Evolutionary conservation across 2,113 vertebrate genomes (phyloP), one percentile per base, ranked within the genome.

Genomic region (Psilopogon haemacephalus): DNA sequence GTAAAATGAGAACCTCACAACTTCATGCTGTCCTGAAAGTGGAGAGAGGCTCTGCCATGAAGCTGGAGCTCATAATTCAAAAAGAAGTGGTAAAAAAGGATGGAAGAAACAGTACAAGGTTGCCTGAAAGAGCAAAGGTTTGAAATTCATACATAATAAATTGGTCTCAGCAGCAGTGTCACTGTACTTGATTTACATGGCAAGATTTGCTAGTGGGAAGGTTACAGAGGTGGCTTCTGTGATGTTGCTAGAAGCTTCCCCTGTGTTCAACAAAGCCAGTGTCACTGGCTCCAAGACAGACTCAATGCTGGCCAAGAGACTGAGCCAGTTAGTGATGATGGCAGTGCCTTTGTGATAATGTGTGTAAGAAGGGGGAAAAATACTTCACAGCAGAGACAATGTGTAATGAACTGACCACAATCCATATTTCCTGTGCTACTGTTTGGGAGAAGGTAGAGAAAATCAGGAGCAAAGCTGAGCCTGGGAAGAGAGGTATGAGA

Each of bases 391-490:
- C 23, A 50, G 18, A 48, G 21, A 48, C 48, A 59, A 21, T 5
- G 3, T n/a, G 8, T n/a, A 28, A 14, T 27, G 27, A 21, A 37
- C n/a, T 21, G 16, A 48, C 28, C 7, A 2, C 3, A 6, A 20
- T 3, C 8, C 21, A 2, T 5, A 3, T 10, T 15, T n/a, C 15
- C 18, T 21, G 26, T 0, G 0, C 8, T 12, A 4, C 56, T 48
- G 9, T 4, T 3, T 12, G 11, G 18, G 8, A 52, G 40, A 5
- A 40, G 24, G 12, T 12, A 64, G 23, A 76, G 21, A 13, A 18
- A 56, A 11, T 42, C 1, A 8, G 38, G 15, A 67, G 38, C 18
- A 11, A 56, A 81, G 2, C 52, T 40, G 30, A 40, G 9, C 9
- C 3, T 15, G 5, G 38, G 12, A 33, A 21, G 8, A 13, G 23